Evolutionary conservation across 2,888 invertebrate species (phyloP).

Genomic region (Globia sparganii): DNA sequence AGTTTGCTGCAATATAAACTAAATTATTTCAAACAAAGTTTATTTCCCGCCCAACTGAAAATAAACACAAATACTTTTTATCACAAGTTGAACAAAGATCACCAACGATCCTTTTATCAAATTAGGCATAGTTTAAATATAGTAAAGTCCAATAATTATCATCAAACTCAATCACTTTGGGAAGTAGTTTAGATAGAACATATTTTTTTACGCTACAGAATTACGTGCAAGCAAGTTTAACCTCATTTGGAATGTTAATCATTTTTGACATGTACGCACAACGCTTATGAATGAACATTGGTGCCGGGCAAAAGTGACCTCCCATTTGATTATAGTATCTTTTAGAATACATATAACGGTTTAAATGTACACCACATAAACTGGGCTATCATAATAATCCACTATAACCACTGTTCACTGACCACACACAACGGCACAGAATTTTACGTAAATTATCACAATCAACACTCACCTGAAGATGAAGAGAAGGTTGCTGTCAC

Average conservation of each 20-base stretch:
- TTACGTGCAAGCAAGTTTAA: conserved; percentile 22
- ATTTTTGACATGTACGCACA: conserved; percentile 49
- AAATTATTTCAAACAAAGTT: conserved; percentile 22
- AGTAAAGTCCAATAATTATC: neutral
- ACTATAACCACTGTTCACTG: conserved; percentile 27
- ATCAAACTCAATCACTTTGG: conserved; percentile 49
- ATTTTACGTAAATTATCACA: conserved; percentile 38
- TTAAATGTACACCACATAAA: neutral
- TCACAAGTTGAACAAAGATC: conserved; percentile 25
- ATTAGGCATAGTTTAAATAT: neutral
- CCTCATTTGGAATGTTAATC: conserved; percentile 46
- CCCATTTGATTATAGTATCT: neutral
- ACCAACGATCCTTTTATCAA: neutral
- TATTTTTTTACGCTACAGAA: conserved; percentile 14
- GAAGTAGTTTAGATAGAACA: conserved; percentile 20
- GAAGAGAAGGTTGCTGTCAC: conserved; percentile 67
- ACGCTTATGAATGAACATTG: conserved; percentile 48
- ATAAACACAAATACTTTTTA: conserved; percentile 28
- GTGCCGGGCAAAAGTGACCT: conserved; percentile 12
- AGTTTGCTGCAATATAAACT: neutral
- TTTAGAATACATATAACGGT: neutral
- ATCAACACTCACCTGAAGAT: conserved; percentile 65
- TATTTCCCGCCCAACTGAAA: conserved; percentile 40
- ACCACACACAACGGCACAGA: conserved; percentile 20
- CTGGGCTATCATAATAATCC: conserved; percentile 7